Base-by-base conservation (phyloP, 2,888 invertebrate genomes). In the Amaurobius ferox region DNA sequence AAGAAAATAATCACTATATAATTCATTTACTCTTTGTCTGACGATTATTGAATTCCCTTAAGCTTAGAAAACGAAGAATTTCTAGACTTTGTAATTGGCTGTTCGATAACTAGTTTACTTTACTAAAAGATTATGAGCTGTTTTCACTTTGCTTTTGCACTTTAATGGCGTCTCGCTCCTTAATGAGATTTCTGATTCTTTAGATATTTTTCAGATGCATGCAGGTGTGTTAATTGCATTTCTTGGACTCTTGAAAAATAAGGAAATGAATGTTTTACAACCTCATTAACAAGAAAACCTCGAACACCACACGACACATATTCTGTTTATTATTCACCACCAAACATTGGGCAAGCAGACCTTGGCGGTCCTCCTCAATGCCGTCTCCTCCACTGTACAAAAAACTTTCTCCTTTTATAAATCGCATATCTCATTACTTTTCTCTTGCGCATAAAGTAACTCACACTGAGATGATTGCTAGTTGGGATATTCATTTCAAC, bases 341-440 rank as follows among this genome's bases (percentile, higher is more conserved):
- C 55, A n/a, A 23, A 23, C 55, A 61, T 78, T 68, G 40, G n/a
- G 48, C 40, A 64, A 77, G 32, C 7, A 79, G 81, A 32, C 81
- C 81, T 83, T 83, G 81, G 55, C 70, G 71, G 76, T 70, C 76
- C 30, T 83, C 13, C 74, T 74, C 44, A 66, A 73, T 62, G 26
- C n/a, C 23, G 39, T 28, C 39, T 73, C 32, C 44, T 44, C 16
- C 11, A 16, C 2, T 44, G 16, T 3, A 55, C 1, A 55, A 55
- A 55, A 55, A 55, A 23, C 19, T 16, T 16, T 16, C 44, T 55
- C 55, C 55, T 55, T 55, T 55, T 55, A 55, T 23, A 55, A 23
- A 55, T 55, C 19, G 23, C 19, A 55, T 23, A 55, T 23, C 55
- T 55, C 23, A 55, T 55, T 55, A 55, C 11, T 16, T 19, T 23